These are phyloP conservation scores for Nasonia vitripennis DNA, from an alignment of 1,140 invertebrate species.

Conservation along the genomic window DNA sequence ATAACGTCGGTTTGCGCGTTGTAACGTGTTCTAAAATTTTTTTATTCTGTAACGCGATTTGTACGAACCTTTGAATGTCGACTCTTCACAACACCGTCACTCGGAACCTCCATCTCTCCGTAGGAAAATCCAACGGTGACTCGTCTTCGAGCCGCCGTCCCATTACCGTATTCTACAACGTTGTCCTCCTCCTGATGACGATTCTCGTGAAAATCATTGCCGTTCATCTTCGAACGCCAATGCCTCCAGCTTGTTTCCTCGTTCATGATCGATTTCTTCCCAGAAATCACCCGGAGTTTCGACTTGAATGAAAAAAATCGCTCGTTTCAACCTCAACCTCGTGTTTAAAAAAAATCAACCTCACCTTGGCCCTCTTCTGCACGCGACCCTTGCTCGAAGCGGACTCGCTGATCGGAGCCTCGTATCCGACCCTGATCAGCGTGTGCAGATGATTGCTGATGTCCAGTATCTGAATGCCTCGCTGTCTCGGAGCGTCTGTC, in stretches of 20 bases:
- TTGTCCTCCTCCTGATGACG: background rate
- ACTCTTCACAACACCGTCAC: background rate
- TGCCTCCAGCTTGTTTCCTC: constrained; percentile 10
- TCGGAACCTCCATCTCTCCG: background rate
- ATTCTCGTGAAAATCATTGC: background rate
- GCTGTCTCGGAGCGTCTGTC: background rate
- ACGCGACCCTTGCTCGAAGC: background rate
- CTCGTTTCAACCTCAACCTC: no score
- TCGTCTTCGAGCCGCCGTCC: background rate
- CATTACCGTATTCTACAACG: background rate
- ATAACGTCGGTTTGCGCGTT: background rate
- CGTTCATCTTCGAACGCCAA: constrained; percentile 16
- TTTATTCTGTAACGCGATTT: background rate
- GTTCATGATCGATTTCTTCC: background rate
- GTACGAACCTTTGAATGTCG: background rate
- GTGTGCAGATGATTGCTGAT: constrained; percentile 20
- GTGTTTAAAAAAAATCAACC: background rate
- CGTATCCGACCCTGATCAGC: background rate
- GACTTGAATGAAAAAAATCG: background rate
- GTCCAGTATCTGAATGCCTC: constrained; percentile 2
- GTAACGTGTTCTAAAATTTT: background rate
- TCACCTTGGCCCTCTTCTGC: background rate
- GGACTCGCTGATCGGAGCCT: background rate
- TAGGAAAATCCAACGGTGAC: background rate
- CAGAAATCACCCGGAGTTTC: no score